Evolutionary conservation across 2,888 invertebrate genomes (phyloP), one percentile per base, ranked within the genome.

Genomic region (Drosophila tripunctata): DNA sequence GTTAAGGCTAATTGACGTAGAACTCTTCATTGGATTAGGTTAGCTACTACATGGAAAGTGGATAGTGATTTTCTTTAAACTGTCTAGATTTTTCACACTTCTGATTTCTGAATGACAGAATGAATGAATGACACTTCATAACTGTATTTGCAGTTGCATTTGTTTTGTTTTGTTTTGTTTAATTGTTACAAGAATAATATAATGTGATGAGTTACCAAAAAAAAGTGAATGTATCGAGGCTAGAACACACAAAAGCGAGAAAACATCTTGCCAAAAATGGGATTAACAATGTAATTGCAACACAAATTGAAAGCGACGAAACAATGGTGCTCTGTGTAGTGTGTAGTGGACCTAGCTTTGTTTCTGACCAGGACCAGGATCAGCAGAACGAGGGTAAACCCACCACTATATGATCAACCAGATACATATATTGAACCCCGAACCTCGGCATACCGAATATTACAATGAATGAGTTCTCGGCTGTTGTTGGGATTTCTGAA

Each of bases 271-370:
- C 68, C 22, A 75, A 30, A 75, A 30, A 75, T 74, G 67, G 84
- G 78, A 84, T 84, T 87, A 87, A 66, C 68, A 87, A 78, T 87
- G 78, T 87, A 87, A 87, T 81, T 84, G 67, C 76, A 64, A 65
- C 82, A 76, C 71, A 71, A 81, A 78, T 84, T 71, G 67, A 14
- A 30, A 43, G 63, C 10, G 61, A 54, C 44, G 56, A 57, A 69
- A 66, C 66, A 71, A 73, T 62, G 52, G 31, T 8, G 17, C 2
- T 3, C 21, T 41, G 48, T 41, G 56, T 62, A 52, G 31, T 8
- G 17, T 3, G 2, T 27, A 52, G 48, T 41, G 56, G 50, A 45
- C 44, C 54, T 17, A 30, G 52, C 58, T 36, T 48, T 14, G 14
- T 33, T 30, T 41, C 17, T 12, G 43, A 43, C 41, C 12, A 10